Base-by-base conservation (phyloP, 2,113 vertebrate species). In the Nothocercus nigrocapillus region DNA sequence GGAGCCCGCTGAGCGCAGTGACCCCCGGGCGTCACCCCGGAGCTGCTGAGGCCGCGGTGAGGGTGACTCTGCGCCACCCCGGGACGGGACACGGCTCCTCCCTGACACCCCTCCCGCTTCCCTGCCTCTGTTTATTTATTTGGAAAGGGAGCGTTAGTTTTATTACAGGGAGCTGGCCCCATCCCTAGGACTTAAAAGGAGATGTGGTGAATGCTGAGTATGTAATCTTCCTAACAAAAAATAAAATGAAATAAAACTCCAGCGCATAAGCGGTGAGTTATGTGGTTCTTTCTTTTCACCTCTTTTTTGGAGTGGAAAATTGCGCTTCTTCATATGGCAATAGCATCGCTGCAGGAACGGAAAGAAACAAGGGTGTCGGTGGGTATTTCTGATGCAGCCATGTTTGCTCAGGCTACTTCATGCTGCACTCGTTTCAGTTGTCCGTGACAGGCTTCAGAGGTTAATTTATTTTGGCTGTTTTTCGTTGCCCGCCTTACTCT, bases 141-240 rank as follows among this genome's bases (percentile, higher is more conserved):
- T 47, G 17, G 45, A 22, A 49, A 49, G 20, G 47, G 47, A 49
- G 47, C 47, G 4, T 49, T 49, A 11, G 21, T 24, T 70, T 4
- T 5, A 6, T 22, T 20, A 42, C 42, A 8, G 3, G 8, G 58
- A 56, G 67, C 2, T 54, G 19, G 38, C 25, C 47, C 44, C 4
- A 0, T 28, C 25, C 67, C 34, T 59, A 1, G 2, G 54, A 16
- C 7, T 75, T 20, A 1, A 0, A 0, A 4, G 0, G 0, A 25
- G 21, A 5, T 16, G 61, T 2, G 62, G 42, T 11, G 4, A 78
- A 5, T 1, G 11, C 49, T 21, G 21, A 49, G 49, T 49, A 22
- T 21, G 22, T 49, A 49, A 24, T 49, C 49, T 49, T 49, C 49
- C 49, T 49, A 44, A 44, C 9, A 47, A 49, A 49, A 49, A 49